Evolutionary conservation across 2,113 vertebrate species (phyloP), one percentile per base, ranked within the genome.

Genomic region (Mustela lutreola): DNA sequence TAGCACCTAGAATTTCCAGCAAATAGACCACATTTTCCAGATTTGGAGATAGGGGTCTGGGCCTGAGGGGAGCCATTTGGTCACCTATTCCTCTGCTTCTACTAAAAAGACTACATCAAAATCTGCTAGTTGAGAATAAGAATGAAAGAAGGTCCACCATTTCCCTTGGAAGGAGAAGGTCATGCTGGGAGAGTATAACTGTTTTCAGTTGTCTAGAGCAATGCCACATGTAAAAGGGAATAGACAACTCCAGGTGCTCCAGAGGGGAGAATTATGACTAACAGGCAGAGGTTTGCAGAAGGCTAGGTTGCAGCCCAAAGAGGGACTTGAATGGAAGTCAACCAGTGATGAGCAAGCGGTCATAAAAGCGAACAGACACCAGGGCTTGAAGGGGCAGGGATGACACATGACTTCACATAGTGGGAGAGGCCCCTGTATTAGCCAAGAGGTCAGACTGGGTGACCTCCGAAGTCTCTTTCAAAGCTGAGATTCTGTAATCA

Each of bases 401-500:
- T 21, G 36, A 7, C 10, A 1, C 78, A 4, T 79, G 86, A 84
- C 53, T 56, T 97, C 78, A 18, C 26, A 1, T 22, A 50, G 76
- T 76, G 2, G 0, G 48, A 91, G 70, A 80, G 76, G 67, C n/a
- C 39, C 24, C 48, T 50, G 19, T 70, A 33, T 90, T 90, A 75
- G 53, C 88, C 4, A 11, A 33, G 22, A 87, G 22, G 36, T 82
- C 71, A 65, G 26, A 45, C 31, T 36, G 50, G 1, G 19, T 10
- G 14, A 75, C 36, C 53, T 81, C 60, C 4, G 26, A 94, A 42
- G 62, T 60, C 80, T 94, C 76, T 62, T 89, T 63, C 6, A 50
- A 84, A 91, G 31, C 48, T 14, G 3, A 81, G 58, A 79, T 42
- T 95, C 96, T 94, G 5, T 75, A 60, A 67, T 89, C 75, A 91